Evolutionary conservation across 2,888 invertebrate genomes (phyloP), one percentile per base, ranked within the genome.

Genomic region (Miltochrista miniata): DNA sequence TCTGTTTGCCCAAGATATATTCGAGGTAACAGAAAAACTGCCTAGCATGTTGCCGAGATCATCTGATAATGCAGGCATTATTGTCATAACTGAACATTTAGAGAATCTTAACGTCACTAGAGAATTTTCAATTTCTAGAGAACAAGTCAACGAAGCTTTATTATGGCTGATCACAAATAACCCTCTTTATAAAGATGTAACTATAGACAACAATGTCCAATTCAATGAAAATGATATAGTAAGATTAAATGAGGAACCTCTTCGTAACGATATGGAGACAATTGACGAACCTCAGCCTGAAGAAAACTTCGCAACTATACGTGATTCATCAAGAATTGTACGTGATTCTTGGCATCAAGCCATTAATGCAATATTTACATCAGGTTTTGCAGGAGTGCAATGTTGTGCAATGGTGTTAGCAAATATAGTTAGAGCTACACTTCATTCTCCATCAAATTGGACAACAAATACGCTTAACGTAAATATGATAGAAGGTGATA

Each of bases 271-370:
- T 8, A 30, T 7, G 5, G 7, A 30, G 8, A 7, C 30, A n/a
- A 30, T 30, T 30, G 8, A 7, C 8, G 8, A 30, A 30, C 30
- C 30, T n/a, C 30, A 8, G 30, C 30, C 30, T 30, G 8, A 30
- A 7, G 30, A 30, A 7, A 8, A 5, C 8, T 30, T 30, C 8
- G 8, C 30, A 30, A 30, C 8, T 5, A 30, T 30, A 30, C 5
- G 8, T 30, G 24, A 14, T 10, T 18, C 39, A 8, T 4, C 56
- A 18, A 53, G 63, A 55, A 71, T 71, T 54, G 13, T 67, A 12
- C 64, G 67, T 37, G 68, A 62, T 49, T 68, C 67, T 50, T 70
- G 65, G 55, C 57, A 72, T 70, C 73, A 70, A 64, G 66, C 52
- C 1, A 56, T 69, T 45, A 41, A 57, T 40, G 18, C 12, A 12